These are phyloP conservation scores for Drosophila virilis DNA, from an alignment of 1,140 invertebrate genomes.

Conservation along the genomic window DNA sequence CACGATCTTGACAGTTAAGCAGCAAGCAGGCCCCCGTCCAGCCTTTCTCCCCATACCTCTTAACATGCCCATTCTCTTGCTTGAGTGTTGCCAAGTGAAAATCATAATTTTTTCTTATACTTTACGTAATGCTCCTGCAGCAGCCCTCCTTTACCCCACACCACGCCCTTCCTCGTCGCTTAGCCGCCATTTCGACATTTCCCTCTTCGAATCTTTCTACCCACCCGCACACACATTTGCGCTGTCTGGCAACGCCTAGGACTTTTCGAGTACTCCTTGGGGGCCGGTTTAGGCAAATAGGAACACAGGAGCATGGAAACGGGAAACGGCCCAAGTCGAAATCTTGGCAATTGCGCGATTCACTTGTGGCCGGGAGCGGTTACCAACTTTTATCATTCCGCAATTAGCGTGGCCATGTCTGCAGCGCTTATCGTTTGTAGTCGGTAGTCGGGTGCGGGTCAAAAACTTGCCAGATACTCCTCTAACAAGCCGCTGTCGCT, in stretches of 20 bases:
- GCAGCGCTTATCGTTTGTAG: conserved; percentile 62
- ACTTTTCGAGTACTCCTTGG: conserved; percentile 59
- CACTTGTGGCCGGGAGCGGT: conserved; percentile 41
- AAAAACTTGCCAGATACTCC: conserved; percentile 43
- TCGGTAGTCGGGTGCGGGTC: conserved; percentile 39
- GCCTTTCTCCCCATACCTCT: not conserved
- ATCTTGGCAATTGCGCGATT: conserved; percentile 62
- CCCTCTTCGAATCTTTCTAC: not conserved
- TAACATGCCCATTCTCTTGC: not conserved
- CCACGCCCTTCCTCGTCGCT: not conserved
- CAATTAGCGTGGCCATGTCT: conserved; percentile 76
- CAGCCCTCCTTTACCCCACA: conserved; percentile 8
- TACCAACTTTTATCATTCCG: conserved; percentile 77
- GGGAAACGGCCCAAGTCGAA: conserved; percentile 51
- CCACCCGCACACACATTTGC: conserved; percentile 8
- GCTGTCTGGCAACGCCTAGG: conserved; percentile 69
- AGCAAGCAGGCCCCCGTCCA: conserved; percentile 41
- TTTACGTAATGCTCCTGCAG: conserved; percentile 72
- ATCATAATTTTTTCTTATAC: conserved; percentile 77
- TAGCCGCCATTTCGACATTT: not conserved
- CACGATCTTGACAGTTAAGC: conserved; percentile 83
- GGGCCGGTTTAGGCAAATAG: conserved; percentile 78
- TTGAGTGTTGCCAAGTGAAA: conserved; percentile 52
- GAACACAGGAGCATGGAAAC: conserved; percentile 42
- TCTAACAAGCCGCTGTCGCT: conserved; percentile 49